Conservation (phyloP, 1,140 invertebrate species). For the Trichonephila clavipes region DNA sequence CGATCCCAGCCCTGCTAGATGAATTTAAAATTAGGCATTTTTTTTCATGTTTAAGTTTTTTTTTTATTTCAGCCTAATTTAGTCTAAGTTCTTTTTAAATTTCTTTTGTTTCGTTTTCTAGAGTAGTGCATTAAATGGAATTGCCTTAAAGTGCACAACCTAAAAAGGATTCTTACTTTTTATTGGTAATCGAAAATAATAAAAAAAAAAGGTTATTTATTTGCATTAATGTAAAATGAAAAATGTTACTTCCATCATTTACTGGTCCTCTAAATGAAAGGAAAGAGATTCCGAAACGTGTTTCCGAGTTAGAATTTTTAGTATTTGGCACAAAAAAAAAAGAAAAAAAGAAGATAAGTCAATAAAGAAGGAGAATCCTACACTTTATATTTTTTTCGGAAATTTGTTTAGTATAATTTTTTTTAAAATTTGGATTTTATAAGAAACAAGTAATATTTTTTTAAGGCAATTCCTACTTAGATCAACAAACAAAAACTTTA, state of each 20-base stretch:
- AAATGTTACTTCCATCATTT: conserved; percentile 6
- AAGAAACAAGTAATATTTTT: too few relatives aligned
- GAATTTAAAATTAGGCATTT: conserved; percentile 13
- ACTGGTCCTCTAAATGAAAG: not conserved
- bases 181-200: conserved; percentile 15
- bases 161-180: not conserved
- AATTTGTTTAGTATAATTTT: too few relatives aligned
- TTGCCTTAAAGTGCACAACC: not conserved
- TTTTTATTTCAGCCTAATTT: not conserved
- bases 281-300: not conserved
- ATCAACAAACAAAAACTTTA: too few relatives aligned
- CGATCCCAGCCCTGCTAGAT: not conserved
- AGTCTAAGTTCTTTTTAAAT: not conserved
- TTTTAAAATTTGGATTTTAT: too few relatives aligned
- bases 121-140: not conserved
- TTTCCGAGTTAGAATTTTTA: not conserved
- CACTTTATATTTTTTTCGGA: not conserved
- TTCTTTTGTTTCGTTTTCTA: not conserved
- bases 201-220: not conserved
- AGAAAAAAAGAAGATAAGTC: too few relatives aligned
- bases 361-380: not conserved
- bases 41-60: not conserved
- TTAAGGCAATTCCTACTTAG: too few relatives aligned
- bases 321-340: too few relatives aligned
- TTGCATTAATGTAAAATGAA: not conserved